phyloP scores from a whole-genome alignment of 92 coral and sea anemone genomes.

The Palythoa caribaeorum region DNA sequence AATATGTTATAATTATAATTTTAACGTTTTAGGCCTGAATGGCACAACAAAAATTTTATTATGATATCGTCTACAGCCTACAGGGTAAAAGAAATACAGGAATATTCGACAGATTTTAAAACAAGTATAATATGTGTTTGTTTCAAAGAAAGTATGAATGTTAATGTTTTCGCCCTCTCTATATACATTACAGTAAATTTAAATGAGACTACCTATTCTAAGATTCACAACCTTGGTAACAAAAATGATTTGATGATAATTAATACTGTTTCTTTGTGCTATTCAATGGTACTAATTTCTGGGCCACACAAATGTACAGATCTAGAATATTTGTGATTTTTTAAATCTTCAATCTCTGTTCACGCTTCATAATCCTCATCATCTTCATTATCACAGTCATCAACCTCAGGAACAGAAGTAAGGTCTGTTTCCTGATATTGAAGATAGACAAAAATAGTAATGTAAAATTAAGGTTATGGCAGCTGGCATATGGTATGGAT shows the following conservation, averaged over 20 bases:
- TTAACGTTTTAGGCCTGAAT: too few relatives aligned
- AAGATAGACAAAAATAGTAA: conserved; percentile 1
- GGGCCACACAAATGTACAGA: not conserved
- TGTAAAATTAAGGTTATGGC: not conserved
- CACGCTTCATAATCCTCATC: not conserved
- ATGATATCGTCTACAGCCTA: too few relatives aligned
- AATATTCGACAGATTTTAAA: too few relatives aligned
- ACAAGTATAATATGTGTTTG: not conserved
- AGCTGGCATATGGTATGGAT: not conserved
- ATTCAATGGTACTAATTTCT: not conserved
- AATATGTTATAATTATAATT: too few relatives aligned
- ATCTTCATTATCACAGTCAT: conserved; percentile 5
- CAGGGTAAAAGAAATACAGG: not conserved
- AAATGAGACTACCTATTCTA: not conserved
- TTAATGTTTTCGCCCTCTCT: not conserved
- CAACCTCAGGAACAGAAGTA: not conserved
- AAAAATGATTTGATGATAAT: conserved; percentile 12
- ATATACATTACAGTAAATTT: not conserved
- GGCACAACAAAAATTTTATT: too few relatives aligned
- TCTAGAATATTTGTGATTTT: not conserved
- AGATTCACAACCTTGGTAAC: not conserved
- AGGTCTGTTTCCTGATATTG: conserved; percentile 3
- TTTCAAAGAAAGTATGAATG: not conserved
- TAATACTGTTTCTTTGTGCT: not conserved
- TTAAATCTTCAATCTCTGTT: conserved; percentile 9